Evolutionary conservation across 2,888 invertebrate genomes (phyloP), one percentile per base, ranked within the genome.

Genomic region (Drosophila koepferae): DNA sequence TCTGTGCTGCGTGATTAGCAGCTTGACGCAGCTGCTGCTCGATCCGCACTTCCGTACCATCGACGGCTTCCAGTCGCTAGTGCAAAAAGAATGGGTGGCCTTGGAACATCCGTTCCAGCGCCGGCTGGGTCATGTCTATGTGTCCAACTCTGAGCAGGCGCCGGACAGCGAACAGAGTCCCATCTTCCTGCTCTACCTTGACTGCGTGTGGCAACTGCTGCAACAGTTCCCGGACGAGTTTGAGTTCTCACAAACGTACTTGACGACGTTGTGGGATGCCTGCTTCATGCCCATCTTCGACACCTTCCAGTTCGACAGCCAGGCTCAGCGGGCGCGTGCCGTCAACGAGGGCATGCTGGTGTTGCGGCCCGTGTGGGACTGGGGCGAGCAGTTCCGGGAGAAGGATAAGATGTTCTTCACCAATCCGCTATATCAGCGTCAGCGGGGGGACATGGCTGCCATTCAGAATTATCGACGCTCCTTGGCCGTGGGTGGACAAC

Each of bases 61-160:
- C 73, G 94, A 95, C 46, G 99, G 99, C 61, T 98, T 99, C 93
- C 98, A 98, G 93, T 96, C 96, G 65, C 94, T 99, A 44, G 94
- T 99, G 63, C 98, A 99, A 93, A 98, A 98, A 92, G 99, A 99
- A 91, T 99, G 99, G 99, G 94, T 99, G 5, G 96, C 97, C 1
- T 94, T 98, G 76, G 98, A 98, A 34, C 99, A 99, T 93, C 98
- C 97, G 1, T 98, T 98, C 93, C 92, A 92, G 59, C 91, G 91
- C 14, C 91, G 97, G 59, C 93, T 96, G 74, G 96, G 96, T 0
- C 96, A 96, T 72, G 95, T 96, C 1, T 74, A 72, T 53, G 51
- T 74, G 3, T 23, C 41, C 31, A 69, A 48, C 28, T 56, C 65
- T 14, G 72, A 77, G 12, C 73, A 74, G 49, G 28, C 70, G 14